A percentile compares a stretch with the other conserved stretches of the same genome.
Evolutionary conservation across 92 coral and sea anemone genomes (phyloP).

Genomic region (Muricea muricata): DNA sequence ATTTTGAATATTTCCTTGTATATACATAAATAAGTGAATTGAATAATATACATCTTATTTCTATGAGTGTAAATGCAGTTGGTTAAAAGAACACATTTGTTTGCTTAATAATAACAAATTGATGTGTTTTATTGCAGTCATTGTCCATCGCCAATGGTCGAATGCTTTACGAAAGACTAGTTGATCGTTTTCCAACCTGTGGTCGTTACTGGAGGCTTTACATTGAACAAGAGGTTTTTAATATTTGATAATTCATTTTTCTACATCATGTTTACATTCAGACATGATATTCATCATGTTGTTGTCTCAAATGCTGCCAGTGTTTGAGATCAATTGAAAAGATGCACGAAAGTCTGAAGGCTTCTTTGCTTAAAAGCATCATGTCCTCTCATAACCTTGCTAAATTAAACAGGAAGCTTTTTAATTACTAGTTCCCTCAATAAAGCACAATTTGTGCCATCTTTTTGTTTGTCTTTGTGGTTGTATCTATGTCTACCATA

Average conservation of each 20-base stretch:
- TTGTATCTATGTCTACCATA: neutral
- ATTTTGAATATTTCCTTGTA: too few relatives aligned
- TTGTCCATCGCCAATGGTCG: constrained; percentile 79
- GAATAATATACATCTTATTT: too few relatives aligned
- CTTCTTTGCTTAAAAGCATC: neutral
- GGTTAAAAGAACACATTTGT: too few relatives aligned
- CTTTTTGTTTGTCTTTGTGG: neutral
- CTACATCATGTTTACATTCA: constrained; percentile 30
- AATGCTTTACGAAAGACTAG: constrained; percentile 92
- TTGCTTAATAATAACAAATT: too few relatives aligned
- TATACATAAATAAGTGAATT: too few relatives aligned
- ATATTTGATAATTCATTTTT: constrained; percentile 62
- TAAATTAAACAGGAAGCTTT: neutral
- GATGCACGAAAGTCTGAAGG: neutral
- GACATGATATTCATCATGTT: constrained; percentile 6
- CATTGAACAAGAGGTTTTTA: constrained; percentile 99
- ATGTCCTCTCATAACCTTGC: neutral
- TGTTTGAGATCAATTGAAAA: neutral
- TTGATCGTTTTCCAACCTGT: constrained; percentile 88
- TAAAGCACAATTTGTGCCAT: constrained; percentile 9
- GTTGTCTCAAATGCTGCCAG: neutral
- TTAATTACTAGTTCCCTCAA: neutral
- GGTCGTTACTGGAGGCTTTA: constrained; percentile 98
- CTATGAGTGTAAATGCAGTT: too few relatives aligned
- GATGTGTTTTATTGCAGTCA: constrained; percentile 49